Percentiles rank a stretch among this genome's conserved stretches.
Conservation (phyloP, 2,797 vertebrate species). For the Botia almorhae region DNA sequence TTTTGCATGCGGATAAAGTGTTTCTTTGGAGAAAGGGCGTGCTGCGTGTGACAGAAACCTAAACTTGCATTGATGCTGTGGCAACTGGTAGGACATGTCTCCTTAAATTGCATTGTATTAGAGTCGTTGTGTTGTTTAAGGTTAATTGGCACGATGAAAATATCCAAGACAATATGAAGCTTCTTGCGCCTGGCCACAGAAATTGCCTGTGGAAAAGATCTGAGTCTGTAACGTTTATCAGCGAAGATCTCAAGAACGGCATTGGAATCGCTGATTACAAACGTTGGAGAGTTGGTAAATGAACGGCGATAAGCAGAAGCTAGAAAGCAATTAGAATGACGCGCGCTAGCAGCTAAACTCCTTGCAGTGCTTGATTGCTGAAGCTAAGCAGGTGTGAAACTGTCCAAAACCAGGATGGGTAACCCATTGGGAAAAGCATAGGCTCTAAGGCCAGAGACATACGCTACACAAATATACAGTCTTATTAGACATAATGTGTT, state of each 20-base stretch:
- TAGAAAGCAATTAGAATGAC: too few relatives aligned
- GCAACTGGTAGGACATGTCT: conserved; percentile 55
- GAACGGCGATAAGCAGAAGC: too few relatives aligned
- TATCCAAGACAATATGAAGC: conserved; percentile 12
- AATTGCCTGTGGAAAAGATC: background rate
- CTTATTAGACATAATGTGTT: background rate
- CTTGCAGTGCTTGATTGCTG: background rate
- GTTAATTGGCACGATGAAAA: conserved; percentile 14
- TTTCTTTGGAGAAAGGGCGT: conserved; percentile 31
- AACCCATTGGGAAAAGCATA: background rate
- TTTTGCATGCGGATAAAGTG: conserved; percentile 56
- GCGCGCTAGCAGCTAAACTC: too few relatives aligned
- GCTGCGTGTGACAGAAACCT: conserved; percentile 18
- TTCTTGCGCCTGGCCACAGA: conserved; percentile 5
- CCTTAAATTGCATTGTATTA: conserved; percentile 75
- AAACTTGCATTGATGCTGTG: conserved; percentile 48
- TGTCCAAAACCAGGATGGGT: background rate
- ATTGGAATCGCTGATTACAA: background rate
- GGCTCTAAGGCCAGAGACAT: conserved; percentile 21
- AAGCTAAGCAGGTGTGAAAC: background rate
- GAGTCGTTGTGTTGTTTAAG: conserved; percentile 62
- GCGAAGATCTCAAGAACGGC: conserved; percentile 13
- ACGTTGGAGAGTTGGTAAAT: too few relatives aligned
- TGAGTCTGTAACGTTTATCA: background rate
- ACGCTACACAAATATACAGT: background rate